Evolutionary conservation across 2,888 invertebrate species (phyloP), one percentile per base, ranked within the genome.

Genomic region (Cryptus armator): DNA sequence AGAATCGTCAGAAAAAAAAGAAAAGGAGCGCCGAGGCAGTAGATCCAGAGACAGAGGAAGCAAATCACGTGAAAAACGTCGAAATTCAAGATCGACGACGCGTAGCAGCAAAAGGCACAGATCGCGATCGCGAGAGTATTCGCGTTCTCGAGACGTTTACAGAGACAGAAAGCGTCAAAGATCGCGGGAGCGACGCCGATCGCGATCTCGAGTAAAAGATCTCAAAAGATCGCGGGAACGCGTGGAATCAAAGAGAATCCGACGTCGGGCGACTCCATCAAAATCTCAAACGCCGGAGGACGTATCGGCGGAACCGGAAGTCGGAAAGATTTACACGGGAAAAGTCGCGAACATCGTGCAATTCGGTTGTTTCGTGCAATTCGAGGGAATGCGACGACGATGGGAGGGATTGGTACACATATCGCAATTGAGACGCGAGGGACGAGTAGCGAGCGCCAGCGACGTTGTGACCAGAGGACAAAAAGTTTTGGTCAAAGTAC

Each of bases 341-440:
- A 97, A 98, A 94, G 98, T 99, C 0, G 98, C 98, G 0, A 99
- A 98, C 90, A 97, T 99, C 87, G 98, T 99, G 75, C 97, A 98
- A n/a, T 99, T 99, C 94, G 99, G 99, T 0, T 99, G 99, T 93
- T 99, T 99, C 94, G 98, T 99, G 0, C 98, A 99, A 94, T 95
- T 99, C 29, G 98, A 99, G 91, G 99, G 99, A 0, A 94, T 99
- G 68, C 95, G 96, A 70, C 97, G 97, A 88, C 95, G 97, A 62
- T 98, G 98, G 96, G 99, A 99, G 93, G 99, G 99, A 0, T 95
- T 99, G 0, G 99, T 99, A 1, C 99, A 99, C 92, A 99, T 99
- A 90, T 99, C 99, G 0, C 98, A 99, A 94, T 94, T 99, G 51
- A 95, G 99, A 64, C 95, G 98, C 0, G 99, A 99, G 94, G 99